Conservation (phyloP, 2,888 invertebrate genomes). For the Hedya salicella region DNA sequence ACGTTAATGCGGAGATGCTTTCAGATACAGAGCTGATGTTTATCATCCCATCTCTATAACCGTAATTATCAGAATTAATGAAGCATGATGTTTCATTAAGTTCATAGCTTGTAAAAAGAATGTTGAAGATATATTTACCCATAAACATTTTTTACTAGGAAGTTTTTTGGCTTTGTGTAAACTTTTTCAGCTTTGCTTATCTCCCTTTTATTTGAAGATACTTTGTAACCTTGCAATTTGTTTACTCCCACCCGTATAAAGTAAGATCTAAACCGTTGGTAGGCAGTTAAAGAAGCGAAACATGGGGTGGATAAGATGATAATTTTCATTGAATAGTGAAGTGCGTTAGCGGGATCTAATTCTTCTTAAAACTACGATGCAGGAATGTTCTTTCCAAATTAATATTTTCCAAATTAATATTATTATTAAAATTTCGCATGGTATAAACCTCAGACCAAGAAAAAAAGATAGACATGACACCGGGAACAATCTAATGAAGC, state of each 20-base stretch:
- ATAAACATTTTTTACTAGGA: constrained; percentile 8
- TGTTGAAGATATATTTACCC: background rate
- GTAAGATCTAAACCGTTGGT: constrained; percentile 18
- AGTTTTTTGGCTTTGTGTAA: constrained; percentile 6
- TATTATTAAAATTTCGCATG: no score
- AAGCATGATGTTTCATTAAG: constrained; percentile 9
- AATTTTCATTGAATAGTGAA: background rate
- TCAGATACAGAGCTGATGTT: constrained; percentile 29
- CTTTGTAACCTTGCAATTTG: constrained; percentile 17
- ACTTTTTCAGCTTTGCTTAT: constrained; percentile 18
- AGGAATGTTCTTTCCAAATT: no score
- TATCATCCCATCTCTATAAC: constrained; percentile 16
- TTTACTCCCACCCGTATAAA: constrained; percentile 31
- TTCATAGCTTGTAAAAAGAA: background rate
- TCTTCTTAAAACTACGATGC: no score
- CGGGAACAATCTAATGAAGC: no score
- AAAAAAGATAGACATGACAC: no score
- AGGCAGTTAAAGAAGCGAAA: constrained; percentile 28
- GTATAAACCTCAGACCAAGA: no score
- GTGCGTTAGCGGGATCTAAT: background rate
- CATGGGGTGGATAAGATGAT: constrained; percentile 17
- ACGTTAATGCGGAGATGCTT: constrained; percentile 35
- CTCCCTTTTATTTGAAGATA: constrained; percentile 22
- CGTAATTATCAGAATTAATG: constrained; percentile 8
- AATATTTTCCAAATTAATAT: no score